Evolutionary conservation across 2,113 vertebrate genomes (phyloP).

Genomic region (Microcebus griseorufus): DNA sequence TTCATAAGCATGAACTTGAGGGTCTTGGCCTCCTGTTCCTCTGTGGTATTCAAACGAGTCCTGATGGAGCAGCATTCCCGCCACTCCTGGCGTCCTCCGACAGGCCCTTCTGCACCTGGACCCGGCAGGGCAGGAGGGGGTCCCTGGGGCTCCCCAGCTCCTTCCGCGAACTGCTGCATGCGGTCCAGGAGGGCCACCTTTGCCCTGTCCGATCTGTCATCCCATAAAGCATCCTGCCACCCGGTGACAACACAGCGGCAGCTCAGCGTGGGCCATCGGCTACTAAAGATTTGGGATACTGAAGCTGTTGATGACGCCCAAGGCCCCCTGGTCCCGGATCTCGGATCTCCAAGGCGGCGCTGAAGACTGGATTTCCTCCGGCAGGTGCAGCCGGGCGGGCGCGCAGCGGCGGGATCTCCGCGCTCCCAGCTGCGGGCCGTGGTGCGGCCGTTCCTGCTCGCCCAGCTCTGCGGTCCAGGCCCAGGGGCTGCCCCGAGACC

Average conservation of each 20-base stretch:
- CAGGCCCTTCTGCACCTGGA: constrained; percentile 94
- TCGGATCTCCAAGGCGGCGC: no score
- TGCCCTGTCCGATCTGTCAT: constrained; percentile 93
- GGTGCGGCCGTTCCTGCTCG: no score
- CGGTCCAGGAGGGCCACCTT: constrained; percentile 98
- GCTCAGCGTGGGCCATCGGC: constrained; percentile 82
- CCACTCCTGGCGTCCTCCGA: constrained; percentile 92
- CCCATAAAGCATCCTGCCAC: constrained; percentile 89
- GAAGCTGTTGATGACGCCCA: constrained; percentile 95
- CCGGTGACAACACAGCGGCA: constrained; percentile 93
- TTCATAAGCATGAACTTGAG: constrained; percentile 96
- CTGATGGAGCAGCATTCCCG: constrained; percentile 93
- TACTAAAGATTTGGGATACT: constrained; percentile 89
- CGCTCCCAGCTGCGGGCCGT: constrained; percentile 93
- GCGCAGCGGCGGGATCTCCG: constrained; percentile 92
- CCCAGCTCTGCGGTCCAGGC: constrained; percentile 88
- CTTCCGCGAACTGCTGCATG: constrained; percentile 95
- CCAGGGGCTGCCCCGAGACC: constrained; percentile 86
- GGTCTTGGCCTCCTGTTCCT: constrained; percentile 96
- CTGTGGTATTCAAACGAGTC: constrained; percentile 94
- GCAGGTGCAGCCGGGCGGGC: constrained; percentile 89
- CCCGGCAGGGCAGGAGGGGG: constrained; percentile 93
- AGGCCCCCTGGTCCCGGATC: constrained; percentile 88
- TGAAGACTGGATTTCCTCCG: constrained; percentile 94
- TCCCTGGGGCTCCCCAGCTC: constrained; percentile 91